Evolutionary conservation across 1,140 invertebrate genomes (phyloP).

Genomic region (Polypedilum pembai): DNA sequence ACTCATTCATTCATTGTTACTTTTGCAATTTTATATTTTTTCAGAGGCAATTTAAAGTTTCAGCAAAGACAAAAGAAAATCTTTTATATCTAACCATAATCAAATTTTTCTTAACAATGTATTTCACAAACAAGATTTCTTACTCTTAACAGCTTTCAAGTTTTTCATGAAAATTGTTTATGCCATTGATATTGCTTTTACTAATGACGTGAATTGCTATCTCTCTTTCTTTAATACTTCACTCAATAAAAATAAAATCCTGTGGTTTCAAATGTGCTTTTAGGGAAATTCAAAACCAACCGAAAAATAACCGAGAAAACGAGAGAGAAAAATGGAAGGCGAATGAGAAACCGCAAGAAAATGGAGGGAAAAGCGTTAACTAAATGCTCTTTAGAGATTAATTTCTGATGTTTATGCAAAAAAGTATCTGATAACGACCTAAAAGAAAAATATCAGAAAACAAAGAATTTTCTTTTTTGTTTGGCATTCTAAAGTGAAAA

Average conservation of each 20-base stretch:
- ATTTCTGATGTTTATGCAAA: constrained; percentile 18
- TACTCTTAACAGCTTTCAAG: too few relatives aligned
- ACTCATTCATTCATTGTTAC: too few relatives aligned
- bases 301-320: background rate
- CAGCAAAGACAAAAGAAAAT: too few relatives aligned
- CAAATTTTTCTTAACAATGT: too few relatives aligned
- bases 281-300: background rate
- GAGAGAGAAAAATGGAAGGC: too few relatives aligned
- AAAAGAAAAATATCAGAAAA: background rate
- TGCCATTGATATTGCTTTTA: too few relatives aligned
- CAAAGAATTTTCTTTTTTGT: background rate
- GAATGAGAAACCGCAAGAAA: background rate
- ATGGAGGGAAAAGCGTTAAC: background rate
- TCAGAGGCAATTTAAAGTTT: too few relatives aligned
- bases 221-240: background rate
- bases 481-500: background rate
- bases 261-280: constrained; percentile 11
- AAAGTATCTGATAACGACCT: constrained; percentile 12
- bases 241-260: constrained; percentile 8
- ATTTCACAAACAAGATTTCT: too few relatives aligned
- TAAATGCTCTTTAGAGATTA: constrained; percentile 13
- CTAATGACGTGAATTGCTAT: background rate
- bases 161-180: too few relatives aligned
- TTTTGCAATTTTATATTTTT: too few relatives aligned
- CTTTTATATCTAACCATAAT: too few relatives aligned